phyloP scores from a whole-genome alignment of 2,113 vertebrate genomes.

The Pelvicachromis taeniatus region DNA sequence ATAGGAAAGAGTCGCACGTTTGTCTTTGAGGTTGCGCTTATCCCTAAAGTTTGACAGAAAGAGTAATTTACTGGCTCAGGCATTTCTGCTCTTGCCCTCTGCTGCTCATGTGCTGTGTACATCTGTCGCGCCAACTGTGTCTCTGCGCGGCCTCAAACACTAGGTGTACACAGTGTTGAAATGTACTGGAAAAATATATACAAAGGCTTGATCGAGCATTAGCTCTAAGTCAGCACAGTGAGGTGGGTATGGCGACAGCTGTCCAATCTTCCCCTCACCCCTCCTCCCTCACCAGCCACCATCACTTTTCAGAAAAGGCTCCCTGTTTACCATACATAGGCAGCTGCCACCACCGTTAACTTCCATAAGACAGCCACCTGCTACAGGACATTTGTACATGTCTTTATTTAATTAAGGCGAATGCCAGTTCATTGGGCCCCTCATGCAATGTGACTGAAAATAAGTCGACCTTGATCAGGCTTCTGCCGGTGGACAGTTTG shows the following conservation, averaged over 20 bases:
- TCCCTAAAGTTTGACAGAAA: conserved; percentile 25
- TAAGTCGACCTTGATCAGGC: conserved; percentile 71
- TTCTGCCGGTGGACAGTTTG: conserved; percentile 32
- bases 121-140: conserved; percentile 65
- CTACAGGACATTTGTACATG: conserved; percentile 78
- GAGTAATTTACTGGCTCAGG: conserved; percentile 12
- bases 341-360: conserved; percentile 76
- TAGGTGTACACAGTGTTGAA: conserved; percentile 56
- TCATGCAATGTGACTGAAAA: conserved; percentile 69
- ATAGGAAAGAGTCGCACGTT: background rate
- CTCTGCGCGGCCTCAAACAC: conserved; percentile 45
- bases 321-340: conserved; percentile 72
- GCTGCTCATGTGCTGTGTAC: conserved; percentile 46
- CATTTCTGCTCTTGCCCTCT: conserved; percentile 38
- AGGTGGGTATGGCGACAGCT: conserved; percentile 68
- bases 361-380: conserved; percentile 73
- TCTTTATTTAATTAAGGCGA: conserved; percentile 80
- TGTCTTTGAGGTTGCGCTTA: background rate
- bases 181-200: conserved; percentile 63
- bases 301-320: conserved; percentile 69
- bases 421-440: conserved; percentile 69
- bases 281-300: conserved; percentile 36
- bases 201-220: conserved; percentile 63
- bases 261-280: conserved; percentile 35
- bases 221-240: conserved; percentile 66